A percentile compares a stretch with the other conserved stretches of the same genome.
phyloP scores from a whole-genome alignment of 2,888 invertebrate species.

The Plebejus melissa region DNA sequence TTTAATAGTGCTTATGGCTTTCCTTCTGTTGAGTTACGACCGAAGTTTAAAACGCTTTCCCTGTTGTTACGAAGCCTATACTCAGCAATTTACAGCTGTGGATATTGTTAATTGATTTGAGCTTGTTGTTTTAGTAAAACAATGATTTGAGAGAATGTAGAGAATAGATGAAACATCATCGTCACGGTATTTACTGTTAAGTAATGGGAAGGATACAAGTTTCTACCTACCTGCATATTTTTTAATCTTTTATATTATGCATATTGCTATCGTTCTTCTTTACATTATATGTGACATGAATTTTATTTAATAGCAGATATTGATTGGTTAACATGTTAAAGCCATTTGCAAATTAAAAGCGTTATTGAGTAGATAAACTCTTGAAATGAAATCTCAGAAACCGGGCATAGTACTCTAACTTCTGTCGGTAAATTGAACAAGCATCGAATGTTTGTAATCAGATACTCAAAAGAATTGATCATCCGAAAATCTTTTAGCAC shows the following conservation, averaged over 20 bases:
- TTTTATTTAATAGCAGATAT: no score
- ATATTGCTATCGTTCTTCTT: no score
- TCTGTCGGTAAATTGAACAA: slow-evolving; percentile 30
- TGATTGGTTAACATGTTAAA: no score
- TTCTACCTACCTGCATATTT: no score
- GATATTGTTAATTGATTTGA: neutral
- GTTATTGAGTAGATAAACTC: no score
- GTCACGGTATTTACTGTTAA: neutral
- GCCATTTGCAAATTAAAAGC: no score
- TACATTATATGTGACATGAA: no score
- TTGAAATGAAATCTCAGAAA: neutral
- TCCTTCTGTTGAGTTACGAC: neutral
- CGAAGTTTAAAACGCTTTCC: neutral
- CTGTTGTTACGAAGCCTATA: neutral
- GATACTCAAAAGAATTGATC: slow-evolving; percentile 41
- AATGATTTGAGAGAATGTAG: neutral
- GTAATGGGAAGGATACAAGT: neutral
- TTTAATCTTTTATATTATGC: no score
- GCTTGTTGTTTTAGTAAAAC: neutral
- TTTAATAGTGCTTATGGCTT: slow-evolving; percentile 16
- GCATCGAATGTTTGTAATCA: slow-evolving; percentile 45
- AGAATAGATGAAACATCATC: neutral
- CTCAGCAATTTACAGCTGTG: neutral
- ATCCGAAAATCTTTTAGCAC: slow-evolving; percentile 49
- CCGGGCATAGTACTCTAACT: neutral